Base-by-base conservation (phyloP, 1,140 invertebrate genomes). In the Microvelia longipes region DNA sequence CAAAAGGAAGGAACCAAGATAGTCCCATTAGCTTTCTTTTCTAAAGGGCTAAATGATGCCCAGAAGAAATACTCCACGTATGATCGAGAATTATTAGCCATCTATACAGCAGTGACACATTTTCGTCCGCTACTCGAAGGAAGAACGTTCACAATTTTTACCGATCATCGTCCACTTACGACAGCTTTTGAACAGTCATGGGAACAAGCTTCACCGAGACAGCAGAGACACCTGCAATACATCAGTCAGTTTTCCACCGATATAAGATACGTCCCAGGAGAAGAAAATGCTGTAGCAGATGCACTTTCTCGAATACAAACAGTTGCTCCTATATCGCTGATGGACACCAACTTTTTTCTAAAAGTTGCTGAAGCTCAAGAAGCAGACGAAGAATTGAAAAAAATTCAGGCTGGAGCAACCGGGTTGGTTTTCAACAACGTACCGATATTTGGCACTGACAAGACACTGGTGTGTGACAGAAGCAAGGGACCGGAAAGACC, bases 91-190 rank as follows among this genome's bases (percentile, higher is more conserved):
- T 73, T 83, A 0, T 67, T 78, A 0, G 77, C 77, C 1, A 75
- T 77, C 5, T 79, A 76, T 71, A n/a, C 15, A 13, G 69, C 76
- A 2, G 72, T 81, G 1, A 76, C 78, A 70, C 77, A 80, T 67
- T 83, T 83, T 71, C 73, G 75, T 5, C 76, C 81, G 67, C 73
- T 80, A 29, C 28, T 83, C 0, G 79, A 82, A 76, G 79, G 75
- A 26, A 72, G 77, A 70, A 14, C 29, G 25, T 78, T 81, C 61
- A 72, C 60, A 0, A 73, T 82, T 5, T 77, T 71, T 27, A 81
- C 78, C 1, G 78, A 82, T 69, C 81, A 82, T 68, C 78, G 78
- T 69, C 79, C 77, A 0, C 66, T 81, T 1, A 75, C 71, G 19
- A 76, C 68, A 70, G 74, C 77, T 0, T 79, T 80, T 30, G 29